Conservation (phyloP, 2,888 invertebrate species). For the Watsonalla binaria region DNA sequence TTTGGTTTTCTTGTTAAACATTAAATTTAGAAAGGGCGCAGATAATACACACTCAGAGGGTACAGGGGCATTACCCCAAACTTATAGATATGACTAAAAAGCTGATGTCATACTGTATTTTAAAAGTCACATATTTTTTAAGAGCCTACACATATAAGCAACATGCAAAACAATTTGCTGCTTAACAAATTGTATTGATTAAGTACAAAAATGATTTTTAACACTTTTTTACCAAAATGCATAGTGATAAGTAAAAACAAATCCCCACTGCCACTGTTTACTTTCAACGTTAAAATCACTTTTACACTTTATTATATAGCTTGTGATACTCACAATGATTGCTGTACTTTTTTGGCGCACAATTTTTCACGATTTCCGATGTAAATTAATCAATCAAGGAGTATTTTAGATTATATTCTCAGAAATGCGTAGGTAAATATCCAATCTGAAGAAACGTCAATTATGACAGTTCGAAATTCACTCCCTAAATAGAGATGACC, state of each 20-base stretch:
- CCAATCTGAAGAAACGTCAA: conserved; percentile 6
- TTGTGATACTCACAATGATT: neutral
- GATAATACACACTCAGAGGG: neutral
- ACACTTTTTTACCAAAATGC: conserved; percentile 1
- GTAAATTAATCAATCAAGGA: neutral
- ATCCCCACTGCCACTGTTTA: conserved; percentile 11
- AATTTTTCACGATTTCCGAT: neutral
- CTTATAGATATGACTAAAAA: conserved; percentile 40
- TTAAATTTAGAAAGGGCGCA: no score
- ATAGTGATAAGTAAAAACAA: conserved; percentile 5
- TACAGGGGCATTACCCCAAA: conserved; percentile 10
- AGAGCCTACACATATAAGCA: neutral
- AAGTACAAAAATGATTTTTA: no score
- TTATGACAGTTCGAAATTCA: conserved; percentile 20
- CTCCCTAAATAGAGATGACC: conserved; percentile 5
- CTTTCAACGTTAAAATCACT: conserved; percentile 6
- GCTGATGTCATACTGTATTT: conserved; percentile 47
- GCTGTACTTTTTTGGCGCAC: neutral
- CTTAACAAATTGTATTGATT: no score
- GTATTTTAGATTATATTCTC: conserved; percentile 7
- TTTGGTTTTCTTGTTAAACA: no score
- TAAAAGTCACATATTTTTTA: conserved; percentile 5
- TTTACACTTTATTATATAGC: neutral
- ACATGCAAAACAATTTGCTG: no score
- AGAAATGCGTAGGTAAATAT: conserved; percentile 50